Evolutionary conservation across 2,113 vertebrate species (phyloP), one percentile per base, ranked within the genome.

Genomic region (Ahaetulla prasina): DNA sequence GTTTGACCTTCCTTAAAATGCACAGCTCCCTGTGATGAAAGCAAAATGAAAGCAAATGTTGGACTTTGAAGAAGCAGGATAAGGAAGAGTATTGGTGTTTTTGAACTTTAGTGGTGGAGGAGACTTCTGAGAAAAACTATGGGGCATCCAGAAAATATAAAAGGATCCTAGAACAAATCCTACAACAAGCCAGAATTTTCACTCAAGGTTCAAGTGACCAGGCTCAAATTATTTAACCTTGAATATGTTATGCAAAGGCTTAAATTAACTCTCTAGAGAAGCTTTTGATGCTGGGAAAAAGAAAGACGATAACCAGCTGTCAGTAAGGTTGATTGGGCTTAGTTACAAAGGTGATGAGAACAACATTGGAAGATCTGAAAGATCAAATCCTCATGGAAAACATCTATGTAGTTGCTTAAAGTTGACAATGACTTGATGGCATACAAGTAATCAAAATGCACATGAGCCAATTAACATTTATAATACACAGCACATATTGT

Each of bases 1-100:
- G 92, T 84, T 92, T 90, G 92, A 8, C 91, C 39, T 85, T 47
- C 43, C 86, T 74, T 68, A 88, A 45, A 88, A 68, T 88, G 30
- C 53, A 57, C 45, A 89, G 8, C 10, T 60, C 57, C 57, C 57
- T 60, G 57, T 60, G 57, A 60, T 63, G 57, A 27, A 30, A 63
- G 57, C 27, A 63, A 63, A 63, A 30, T 63, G 57, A 27, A 30
- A 63, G 57, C 27, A 63, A 63, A 63, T 11, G 57, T 12, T 63
- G 25, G 25, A 63, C 25, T 60, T 63, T 63, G 27, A 63, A 63
- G 27, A 11, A 63, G 10, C 55, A 60, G 55, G 55, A 60, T 60
- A 60, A 50, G 55, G 55, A 60, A 60, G 55, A 60, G 0, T 60
- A 60, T 60, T 60, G 23, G 23, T 25, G 8, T 25, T 60, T 60